A percentile compares a stretch with the other conserved stretches of the same genome.
These are phyloP conservation scores for Lacerta agilis DNA, from an alignment of 2,797 vertebrate species.

Conservation along the genomic window DNA sequence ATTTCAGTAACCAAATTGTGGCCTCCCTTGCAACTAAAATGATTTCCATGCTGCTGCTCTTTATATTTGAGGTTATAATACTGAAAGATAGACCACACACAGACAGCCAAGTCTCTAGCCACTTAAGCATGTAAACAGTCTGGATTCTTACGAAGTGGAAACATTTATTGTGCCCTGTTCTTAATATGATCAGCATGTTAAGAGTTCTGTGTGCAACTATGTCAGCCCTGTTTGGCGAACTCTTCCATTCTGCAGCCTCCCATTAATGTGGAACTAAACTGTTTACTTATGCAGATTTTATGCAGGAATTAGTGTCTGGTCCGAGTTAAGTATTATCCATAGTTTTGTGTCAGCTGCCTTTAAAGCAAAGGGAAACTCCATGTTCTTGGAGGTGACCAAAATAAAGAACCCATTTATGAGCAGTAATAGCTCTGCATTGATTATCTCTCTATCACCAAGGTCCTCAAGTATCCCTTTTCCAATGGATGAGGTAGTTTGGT, in stretches of 20 bases:
- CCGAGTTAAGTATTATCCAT: slow-evolving; percentile 68
- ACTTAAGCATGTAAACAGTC: slow-evolving; percentile 86
- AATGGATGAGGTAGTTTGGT: not conserved
- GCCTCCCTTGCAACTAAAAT: slow-evolving; percentile 71
- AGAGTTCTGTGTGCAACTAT: slow-evolving; percentile 79
- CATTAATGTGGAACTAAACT: slow-evolving; percentile 77
- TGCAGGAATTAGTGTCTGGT: slow-evolving; percentile 71
- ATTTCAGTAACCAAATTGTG: slow-evolving; percentile 65
- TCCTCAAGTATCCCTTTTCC: not conserved
- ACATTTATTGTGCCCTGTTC: slow-evolving; percentile 79
- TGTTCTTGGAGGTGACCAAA: slow-evolving; percentile 34
- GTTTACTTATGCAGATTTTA: slow-evolving; percentile 78
- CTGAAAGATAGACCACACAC: slow-evolving; percentile 92
- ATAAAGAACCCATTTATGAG: slow-evolving; percentile 23
- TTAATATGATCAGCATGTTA: slow-evolving; percentile 84
- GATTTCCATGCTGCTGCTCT: slow-evolving; percentile 83
- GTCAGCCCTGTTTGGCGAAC: slow-evolving; percentile 81
- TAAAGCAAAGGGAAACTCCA: slow-evolving; percentile 62
- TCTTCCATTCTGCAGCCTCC: slow-evolving; percentile 72
- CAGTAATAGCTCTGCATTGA: not conserved
- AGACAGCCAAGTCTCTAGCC: slow-evolving; percentile 82
- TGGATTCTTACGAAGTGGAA: slow-evolving; percentile 84
- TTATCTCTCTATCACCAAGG: not conserved
- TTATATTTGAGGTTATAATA: slow-evolving; percentile 80
- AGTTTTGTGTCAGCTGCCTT: slow-evolving; percentile 67